Conservation (phyloP, 2,113 vertebrate species). For the Channa argus region DNA sequence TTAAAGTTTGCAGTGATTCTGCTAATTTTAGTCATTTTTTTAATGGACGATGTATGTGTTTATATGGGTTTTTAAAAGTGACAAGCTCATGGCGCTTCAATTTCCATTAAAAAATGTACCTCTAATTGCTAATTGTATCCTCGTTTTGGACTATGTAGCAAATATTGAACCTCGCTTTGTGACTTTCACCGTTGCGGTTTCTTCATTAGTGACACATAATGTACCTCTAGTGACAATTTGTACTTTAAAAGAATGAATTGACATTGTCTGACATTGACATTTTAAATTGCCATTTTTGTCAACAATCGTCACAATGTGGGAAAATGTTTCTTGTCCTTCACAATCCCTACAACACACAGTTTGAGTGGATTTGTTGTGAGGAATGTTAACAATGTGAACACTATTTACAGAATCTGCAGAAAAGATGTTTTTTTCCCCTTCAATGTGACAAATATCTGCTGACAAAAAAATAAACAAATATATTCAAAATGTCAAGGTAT, state of each 20-base stretch:
- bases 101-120: no score
- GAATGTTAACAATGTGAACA: conserved; percentile 44
- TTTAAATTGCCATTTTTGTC: conserved; percentile 35
- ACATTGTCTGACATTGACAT: conserved; percentile 56
- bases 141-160: background rate
- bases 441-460: conserved; percentile 44
- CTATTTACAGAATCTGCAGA: conserved; percentile 29
- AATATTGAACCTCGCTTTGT: background rate
- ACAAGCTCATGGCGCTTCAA: no score
- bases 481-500: conserved; percentile 54
- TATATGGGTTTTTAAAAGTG: no score
- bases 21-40: no score
- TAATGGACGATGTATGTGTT: no score
- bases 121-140: background rate
- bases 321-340: conserved; percentile 57
- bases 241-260: conserved; percentile 26
- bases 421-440: conserved; percentile 17
- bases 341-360: background rate
- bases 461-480: conserved; percentile 35
- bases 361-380: conserved; percentile 8
- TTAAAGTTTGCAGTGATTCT: no score
- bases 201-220: conserved; percentile 5
- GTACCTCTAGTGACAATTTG: conserved; percentile 28
- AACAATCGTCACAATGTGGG: conserved; percentile 34
- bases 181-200: background rate